Conservation (phyloP, 2,888 invertebrate genomes). For the Ophion ellenae region DNA sequence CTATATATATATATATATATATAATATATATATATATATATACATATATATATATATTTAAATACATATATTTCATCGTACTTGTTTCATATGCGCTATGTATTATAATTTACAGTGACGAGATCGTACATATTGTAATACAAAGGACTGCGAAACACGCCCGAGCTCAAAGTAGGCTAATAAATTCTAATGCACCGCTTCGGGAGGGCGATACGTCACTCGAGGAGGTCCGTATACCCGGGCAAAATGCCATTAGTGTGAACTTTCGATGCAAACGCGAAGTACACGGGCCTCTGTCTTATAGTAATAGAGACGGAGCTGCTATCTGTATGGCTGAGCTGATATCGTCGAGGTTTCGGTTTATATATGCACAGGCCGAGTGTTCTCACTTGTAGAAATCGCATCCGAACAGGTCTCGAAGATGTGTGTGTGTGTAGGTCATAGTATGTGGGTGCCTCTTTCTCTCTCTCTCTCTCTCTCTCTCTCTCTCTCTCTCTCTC, state of each 20-base stretch:
- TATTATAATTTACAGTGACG: slow-evolving; percentile 30
- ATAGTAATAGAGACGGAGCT: slow-evolving; percentile 34
- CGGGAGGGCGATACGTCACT: slow-evolving; percentile 68
- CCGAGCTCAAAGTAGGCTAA: slow-evolving; percentile 74
- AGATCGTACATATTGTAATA: slow-evolving; percentile 37
- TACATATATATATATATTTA: too few species aligned
- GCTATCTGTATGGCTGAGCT: slow-evolving; percentile 17
- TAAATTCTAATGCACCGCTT: slow-evolving; percentile 77
- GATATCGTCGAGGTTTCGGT: slow-evolving; percentile 38
- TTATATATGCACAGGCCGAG: slow-evolving; percentile 23
- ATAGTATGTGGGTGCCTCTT: slow-evolving; percentile 73
- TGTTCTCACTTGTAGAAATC: slow-evolving; percentile 47
- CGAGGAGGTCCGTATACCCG: slow-evolving; percentile 47
- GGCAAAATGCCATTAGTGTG: slow-evolving; percentile 79
- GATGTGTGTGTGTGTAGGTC: slow-evolving; percentile 75
- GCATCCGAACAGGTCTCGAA: slow-evolving; percentile 56
- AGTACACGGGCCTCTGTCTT: slow-evolving; percentile 58
- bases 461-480: too few species aligned
- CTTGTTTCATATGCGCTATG: background rate
- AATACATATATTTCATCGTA: background rate
- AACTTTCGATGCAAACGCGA: slow-evolving; percentile 75
- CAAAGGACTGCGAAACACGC: slow-evolving; percentile 70
- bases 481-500: slow-evolving; percentile 30
- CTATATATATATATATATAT: too few species aligned
- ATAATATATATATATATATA: too few species aligned